phyloP scores from a whole-genome alignment of 2,113 vertebrate species.

The Dasyurus viverrinus region DNA sequence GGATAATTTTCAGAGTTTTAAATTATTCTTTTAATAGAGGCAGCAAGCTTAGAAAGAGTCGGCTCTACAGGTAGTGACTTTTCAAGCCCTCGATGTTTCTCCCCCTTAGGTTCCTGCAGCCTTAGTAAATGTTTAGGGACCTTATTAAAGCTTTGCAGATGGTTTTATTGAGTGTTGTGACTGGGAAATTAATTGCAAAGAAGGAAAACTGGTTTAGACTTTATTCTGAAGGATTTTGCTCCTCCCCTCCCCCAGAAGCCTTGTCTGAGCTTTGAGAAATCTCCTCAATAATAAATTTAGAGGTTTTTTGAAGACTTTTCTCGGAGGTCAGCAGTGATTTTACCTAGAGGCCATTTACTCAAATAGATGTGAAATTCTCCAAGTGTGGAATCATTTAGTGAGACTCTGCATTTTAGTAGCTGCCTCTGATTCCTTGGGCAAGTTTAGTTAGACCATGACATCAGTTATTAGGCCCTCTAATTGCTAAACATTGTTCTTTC shows the following conservation, averaged over 20 bases:
- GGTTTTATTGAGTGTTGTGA: background rate
- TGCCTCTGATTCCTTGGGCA: slow-evolving; percentile 61
- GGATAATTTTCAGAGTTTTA: background rate
- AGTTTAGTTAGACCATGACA: background rate
- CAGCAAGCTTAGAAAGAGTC: slow-evolving; percentile 5
- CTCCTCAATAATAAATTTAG: slow-evolving; percentile 5
- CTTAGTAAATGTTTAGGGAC: background rate
- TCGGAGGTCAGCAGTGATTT: slow-evolving; percentile 54
- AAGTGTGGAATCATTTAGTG: slow-evolving; percentile 52
- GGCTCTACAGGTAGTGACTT: background rate
- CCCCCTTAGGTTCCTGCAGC: fast-evolving
- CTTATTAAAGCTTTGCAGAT: slow-evolving; percentile 37
- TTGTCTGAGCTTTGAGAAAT: background rate
- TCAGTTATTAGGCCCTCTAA: background rate
- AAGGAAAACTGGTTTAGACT: background rate
- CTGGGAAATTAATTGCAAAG: background rate
- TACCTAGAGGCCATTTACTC: slow-evolving; percentile 59
- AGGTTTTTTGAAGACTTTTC: slow-evolving; percentile 33
- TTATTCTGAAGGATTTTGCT: background rate
- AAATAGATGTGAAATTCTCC: slow-evolving; percentile 64
- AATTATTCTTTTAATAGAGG: slow-evolving; percentile 48
- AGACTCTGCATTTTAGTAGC: slow-evolving; percentile 43
- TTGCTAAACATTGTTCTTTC: background rate
- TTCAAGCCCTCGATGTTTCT: background rate
- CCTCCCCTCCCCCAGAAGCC: background rate